Base-by-base conservation (phyloP, 2,113 vertebrate species). In the Geococcyx californianus region DNA sequence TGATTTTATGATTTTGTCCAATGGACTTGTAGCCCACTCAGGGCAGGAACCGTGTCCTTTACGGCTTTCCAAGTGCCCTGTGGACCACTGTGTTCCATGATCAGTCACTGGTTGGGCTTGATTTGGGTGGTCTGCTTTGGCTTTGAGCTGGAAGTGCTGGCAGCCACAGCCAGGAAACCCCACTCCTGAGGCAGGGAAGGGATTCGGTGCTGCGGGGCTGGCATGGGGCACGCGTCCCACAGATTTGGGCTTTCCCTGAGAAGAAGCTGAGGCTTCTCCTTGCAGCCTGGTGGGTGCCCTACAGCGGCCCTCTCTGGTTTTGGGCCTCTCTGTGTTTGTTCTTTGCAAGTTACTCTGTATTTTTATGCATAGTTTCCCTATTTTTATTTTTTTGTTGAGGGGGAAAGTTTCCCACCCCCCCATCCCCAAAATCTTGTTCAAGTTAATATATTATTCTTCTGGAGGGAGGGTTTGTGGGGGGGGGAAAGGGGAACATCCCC, bases 341-440 rank as follows among this genome's bases (percentile, higher is more conserved):
- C 78, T 88, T 96, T 69, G 85, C 88, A 93, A 94, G 85, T 95
- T 96, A 94, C 92, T 96, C 94, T 87, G 86, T 94, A 40, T 94
- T 95, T 82, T 92, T 85, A 89, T n/a, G 9, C 94, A 93, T 42
- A 42, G 13, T 42, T 42, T 13, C 40, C 40, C 40, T 42, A 13
- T 42, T 42, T 42, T 42, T 42, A 42, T n/a, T n/a, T n/a, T n/a
- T n/a, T n/a, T n/a, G n/a, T n/a, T n/a, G n/a, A n/a, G n/a, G n/a
- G n/a, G n/a, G n/a, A n/a, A n/a, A n/a, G n/a, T n/a, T n/a, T n/a
- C n/a, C n/a, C n/a, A n/a, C n/a, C n/a, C n/a, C n/a, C n/a, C n/a
- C n/a, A n/a, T n/a, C n/a, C n/a, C n/a, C n/a, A n/a, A n/a, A n/a
- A n/a, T n/a, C n/a, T n/a, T n/a, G n/a, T n/a, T n/a, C n/a, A n/a